Evolutionary conservation across 2,797 vertebrate species (phyloP), one percentile per base, ranked within the genome.

Genomic region (Ficedula albicollis): DNA sequence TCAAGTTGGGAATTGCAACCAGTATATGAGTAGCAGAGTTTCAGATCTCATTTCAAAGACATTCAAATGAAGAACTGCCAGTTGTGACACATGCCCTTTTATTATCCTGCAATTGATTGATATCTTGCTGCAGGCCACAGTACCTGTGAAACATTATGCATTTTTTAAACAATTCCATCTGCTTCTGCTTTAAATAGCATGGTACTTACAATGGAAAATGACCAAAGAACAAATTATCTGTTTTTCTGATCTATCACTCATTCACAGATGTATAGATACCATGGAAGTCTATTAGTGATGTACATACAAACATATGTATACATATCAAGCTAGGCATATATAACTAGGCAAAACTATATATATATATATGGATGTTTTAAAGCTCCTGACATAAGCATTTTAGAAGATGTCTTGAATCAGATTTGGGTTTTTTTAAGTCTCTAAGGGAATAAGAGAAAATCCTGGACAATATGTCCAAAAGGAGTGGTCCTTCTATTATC

Each of bases 31-130:
- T 32, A 92, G 11, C 13, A n/a, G 6, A 32, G 27, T 77, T 90
- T 80, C 60, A 87, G 75, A 87, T 92, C 84, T 89, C 9, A 60
- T 87, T 94, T 95, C 90, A 95, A 93, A 95, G 67, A 51, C 38
- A 68, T 87, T 76, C n/a, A 89, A 58, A 96, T 93, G 41, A 94
- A 87, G 70, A 51, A 54, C 43, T 90, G 29, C 60, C 54, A 36
- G 90, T 68, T 90, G 52, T 83, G 86, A 80, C 75, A 89, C 27
- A 60, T 58, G 32, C 52, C 23, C 27, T 82, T 87, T 90, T 89
- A 77, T 90, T 79, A 67, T 90, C 21, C 38, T 23, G 17, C 32
- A 58, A 58, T 11, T 80, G 81, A 92, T 48, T 89, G 72, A 55
- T 77, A 83, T 41, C 34, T 72, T 85, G 68, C 81, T 89, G n/a